These are phyloP conservation scores for Euura saliciscinereae DNA, from an alignment of 1,140 invertebrate genomes.

Conservation along the genomic window DNA sequence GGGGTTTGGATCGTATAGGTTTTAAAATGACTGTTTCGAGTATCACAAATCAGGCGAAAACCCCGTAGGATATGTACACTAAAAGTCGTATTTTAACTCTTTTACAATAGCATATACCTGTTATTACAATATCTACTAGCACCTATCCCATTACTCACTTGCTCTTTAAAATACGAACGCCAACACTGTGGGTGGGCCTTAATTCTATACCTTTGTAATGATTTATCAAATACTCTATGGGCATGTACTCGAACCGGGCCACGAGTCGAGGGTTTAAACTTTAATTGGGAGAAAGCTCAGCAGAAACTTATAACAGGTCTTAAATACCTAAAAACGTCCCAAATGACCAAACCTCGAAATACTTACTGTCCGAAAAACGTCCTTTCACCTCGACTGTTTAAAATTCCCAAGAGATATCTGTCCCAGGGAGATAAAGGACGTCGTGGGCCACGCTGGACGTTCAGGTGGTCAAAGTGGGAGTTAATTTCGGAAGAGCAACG, in stretches of 20 bases:
- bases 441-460: neutral
- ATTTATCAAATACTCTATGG: no score
- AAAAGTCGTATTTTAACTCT: neutral
- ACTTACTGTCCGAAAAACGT: neutral
- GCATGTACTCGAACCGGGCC: no score
- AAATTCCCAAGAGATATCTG: slow-evolving; percentile 23
- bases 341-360: no score
- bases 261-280: no score
- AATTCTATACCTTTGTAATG: neutral
- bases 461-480: slow-evolving; percentile 1
- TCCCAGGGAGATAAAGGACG: slow-evolving; percentile 28
- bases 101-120: neutral
- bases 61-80: neutral
- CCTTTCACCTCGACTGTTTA: slow-evolving; percentile 15
- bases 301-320: no score
- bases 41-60: neutral
- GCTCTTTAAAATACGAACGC: neutral
- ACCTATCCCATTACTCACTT: neutral
- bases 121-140: neutral
- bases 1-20: neutral
- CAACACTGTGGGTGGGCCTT: neutral
- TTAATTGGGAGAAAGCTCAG: no score
- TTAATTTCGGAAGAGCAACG: slow-evolving; percentile 20
- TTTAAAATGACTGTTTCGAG: neutral
- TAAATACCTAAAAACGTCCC: no score